These are phyloP conservation scores for Hipposideros armiger DNA, from an alignment of 2,113 vertebrate genomes.

Conservation along the genomic window DNA sequence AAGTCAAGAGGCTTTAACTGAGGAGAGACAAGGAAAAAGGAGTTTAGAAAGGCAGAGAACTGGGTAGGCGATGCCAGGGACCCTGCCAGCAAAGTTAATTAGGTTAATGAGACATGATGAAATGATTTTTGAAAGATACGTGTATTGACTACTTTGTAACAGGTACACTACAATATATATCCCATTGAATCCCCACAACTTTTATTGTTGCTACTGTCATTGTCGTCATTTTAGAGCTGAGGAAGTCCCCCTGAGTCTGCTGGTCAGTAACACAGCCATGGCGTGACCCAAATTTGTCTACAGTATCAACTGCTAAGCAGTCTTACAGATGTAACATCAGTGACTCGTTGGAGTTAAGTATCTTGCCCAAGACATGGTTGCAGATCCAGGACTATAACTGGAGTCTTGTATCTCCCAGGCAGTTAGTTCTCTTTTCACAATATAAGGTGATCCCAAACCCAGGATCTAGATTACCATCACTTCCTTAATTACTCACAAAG, in stretches of 20 bases:
- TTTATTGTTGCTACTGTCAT: background rate
- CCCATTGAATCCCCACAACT: background rate
- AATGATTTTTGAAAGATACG: background rate
- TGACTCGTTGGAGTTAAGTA: background rate
- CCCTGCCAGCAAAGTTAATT: background rate
- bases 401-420: background rate
- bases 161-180: background rate
- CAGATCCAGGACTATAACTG: background rate
- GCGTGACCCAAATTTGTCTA: background rate
- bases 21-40: background rate
- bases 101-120: background rate
- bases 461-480: background rate
- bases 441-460: background rate
- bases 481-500: background rate
- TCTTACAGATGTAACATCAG: background rate
- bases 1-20: background rate
- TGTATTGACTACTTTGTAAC: background rate
- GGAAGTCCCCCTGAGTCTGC: background rate
- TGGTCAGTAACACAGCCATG: background rate
- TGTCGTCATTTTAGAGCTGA: background rate
- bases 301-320: background rate
- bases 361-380: background rate
- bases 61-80: background rate
- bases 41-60: background rate
- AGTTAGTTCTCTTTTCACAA: background rate